Conservation (phyloP, 2,888 invertebrate genomes). For the Periphyllus acericola region DNA sequence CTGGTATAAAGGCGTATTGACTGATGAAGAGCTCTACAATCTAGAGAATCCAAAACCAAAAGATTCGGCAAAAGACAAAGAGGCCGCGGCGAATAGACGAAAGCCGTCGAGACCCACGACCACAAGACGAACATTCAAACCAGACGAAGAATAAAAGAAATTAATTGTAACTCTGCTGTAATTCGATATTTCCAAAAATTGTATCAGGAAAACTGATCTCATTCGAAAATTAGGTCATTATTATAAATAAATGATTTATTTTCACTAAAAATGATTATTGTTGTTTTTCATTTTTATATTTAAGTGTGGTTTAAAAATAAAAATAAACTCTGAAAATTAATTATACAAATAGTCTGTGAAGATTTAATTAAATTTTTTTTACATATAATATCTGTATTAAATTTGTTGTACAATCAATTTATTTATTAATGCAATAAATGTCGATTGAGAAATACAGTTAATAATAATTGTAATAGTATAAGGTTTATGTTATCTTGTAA, state of each 20-base stretch:
- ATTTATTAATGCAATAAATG: neutral
- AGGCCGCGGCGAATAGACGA: conserved; percentile 62
- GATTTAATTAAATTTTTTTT: neutral
- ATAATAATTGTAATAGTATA: neutral
- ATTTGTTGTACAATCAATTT: neutral
- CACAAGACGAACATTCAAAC: conserved; percentile 12
- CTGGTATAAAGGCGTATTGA: conserved; percentile 88
- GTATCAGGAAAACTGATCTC: conserved; percentile 59
- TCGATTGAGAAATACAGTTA: neutral
- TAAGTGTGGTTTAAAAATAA: neutral
- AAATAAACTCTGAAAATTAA: neutral
- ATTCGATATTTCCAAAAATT: conserved; percentile 42
- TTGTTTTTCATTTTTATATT: neutral
- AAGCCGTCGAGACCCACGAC: conserved; percentile 49
- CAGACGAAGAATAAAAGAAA: conserved; percentile 26
- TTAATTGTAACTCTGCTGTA: neutral
- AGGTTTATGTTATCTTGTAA: neutral
- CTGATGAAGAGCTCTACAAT: conserved; percentile 81
- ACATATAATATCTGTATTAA: neutral
- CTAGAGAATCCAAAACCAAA: conserved; percentile 80
- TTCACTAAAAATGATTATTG: conserved; percentile 1
- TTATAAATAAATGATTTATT: conserved; percentile 23
- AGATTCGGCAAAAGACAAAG: conserved; percentile 68
- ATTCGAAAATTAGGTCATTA: conserved; percentile 10
- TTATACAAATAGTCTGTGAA: neutral